Base-by-base conservation (phyloP, 2,113 vertebrate species). In the Chiloscyllium plagiosum region DNA sequence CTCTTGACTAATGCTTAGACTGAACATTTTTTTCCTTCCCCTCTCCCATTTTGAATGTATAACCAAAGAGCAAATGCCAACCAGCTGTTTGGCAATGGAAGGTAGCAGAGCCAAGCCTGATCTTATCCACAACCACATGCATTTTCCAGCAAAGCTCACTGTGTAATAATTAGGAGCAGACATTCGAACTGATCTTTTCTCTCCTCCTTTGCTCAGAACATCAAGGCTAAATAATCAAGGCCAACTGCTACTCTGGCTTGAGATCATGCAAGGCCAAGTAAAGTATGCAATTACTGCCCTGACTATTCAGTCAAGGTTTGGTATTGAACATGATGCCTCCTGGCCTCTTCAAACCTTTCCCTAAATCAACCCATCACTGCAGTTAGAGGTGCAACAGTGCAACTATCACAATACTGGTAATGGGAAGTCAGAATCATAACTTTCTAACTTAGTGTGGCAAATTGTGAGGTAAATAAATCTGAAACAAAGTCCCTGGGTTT, bases 81-180 rank as follows among this genome's bases (percentile, higher is more conserved):
- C 61, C 89, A 93, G 89, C 89, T 93, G 89, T 93, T 93, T 68
- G 89, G 61, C 61, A 37, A 4, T 37, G 89, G 26, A 61, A 33
- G 33, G 87, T 19, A 65, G 37, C 61, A 66, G 33, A 61, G 89
- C 89, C 89, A 93, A 93, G 89, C 89, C 89, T 93, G 61, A 93
- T 93, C 89, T 93, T 61, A 93, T 93, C 61, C 56, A 10, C 89
- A 66, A 37, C 89, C 89, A 93, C 56, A 68, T n/a, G 56, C 61
- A 37, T 37, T 66, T 93, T 93, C 61, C 89, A 93, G 89, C 33
- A 93, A 93, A 93, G 56, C 89, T 37, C 80, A 83, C 17, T 4
- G 19, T 20, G 20, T 83, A 42, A 83, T 93, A 29, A 93, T 93
- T 66, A 93, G 33, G 33, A 19, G 33, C 89, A 93, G 89, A 68